phyloP scores from a whole-genome alignment of 2,888 invertebrate genomes.

The Cephus runcator region DNA sequence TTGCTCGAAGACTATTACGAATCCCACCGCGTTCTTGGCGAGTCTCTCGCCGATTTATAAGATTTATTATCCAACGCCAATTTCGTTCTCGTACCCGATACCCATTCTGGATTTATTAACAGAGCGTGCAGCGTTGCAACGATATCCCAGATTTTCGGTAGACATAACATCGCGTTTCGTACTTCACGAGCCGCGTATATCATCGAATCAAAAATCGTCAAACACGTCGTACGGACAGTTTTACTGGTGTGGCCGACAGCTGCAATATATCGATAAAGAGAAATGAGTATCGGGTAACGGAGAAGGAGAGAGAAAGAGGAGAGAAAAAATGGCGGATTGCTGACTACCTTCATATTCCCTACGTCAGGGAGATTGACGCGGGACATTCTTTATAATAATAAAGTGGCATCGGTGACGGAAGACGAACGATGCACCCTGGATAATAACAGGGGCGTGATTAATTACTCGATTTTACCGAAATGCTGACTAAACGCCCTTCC shows the following conservation, averaged over 20 bases:
- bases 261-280: background rate
- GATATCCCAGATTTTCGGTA: background rate
- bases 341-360: background rate
- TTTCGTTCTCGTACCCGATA: background rate
- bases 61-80: background rate
- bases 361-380: constrained; percentile 1
- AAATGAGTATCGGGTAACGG: background rate
- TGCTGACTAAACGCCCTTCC: constrained; percentile 31
- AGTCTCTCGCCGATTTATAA: background rate
- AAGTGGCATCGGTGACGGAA: constrained; percentile 30
- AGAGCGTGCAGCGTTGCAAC: background rate
- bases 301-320: constrained; percentile 1
- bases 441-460: constrained; percentile 30
- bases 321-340: constrained; percentile 6
- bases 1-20: background rate
- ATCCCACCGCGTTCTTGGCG: background rate
- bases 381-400: constrained; percentile 18
- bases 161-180: background rate
- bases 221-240: background rate
- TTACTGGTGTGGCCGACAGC: background rate
- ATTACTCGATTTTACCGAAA: constrained; percentile 34
- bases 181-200: background rate
- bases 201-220: background rate
- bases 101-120: background rate
- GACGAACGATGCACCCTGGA: constrained; percentile 27